Evolutionary conservation across 2,113 vertebrate genomes (phyloP), one percentile per base, ranked within the genome.

Genomic region (Gobio gobio): DNA sequence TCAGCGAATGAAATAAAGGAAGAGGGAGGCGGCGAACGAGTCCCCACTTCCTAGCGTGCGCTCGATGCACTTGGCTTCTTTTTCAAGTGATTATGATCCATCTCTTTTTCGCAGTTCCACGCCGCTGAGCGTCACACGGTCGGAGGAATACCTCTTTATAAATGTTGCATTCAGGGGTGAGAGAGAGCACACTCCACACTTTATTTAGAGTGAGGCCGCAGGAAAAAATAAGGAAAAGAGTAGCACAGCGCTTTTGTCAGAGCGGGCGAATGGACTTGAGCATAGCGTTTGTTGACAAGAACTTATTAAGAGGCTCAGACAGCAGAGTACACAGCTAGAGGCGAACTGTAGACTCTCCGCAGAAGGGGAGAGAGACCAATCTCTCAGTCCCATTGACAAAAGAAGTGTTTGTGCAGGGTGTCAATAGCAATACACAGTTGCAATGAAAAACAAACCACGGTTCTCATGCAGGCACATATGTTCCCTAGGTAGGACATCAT

Each of bases 21-120:
- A 68, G 54, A 68, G 51, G 3, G 29, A 81, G 33, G 47, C 20
- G 54, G 49, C 59, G 68, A 29, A 84, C 45, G 86, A 86, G 77
- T 58, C 49, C 83, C 86, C 80, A 83, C 74, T 78, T 82, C 78
- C 77, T 82, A 77, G 75, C 36, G 61, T 64, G 78, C 79, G 86
- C 82, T 81, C 24, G 83, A 89, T 88, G 59, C 24, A 88, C 89
- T 88, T 83, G 78, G 90, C 90, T 93, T 93, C 86, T 75, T 89
- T 88, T 88, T 88, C 85, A 84, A 90, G 91, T 91, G 93, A 92
- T 92, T 91, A 93, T 85, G 92, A 93, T 91, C 89, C 87, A 70
- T 89, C 87, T 89, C 87, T 83, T 90, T 89, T 89, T 91, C 89
- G 72, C 92, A 91, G 91, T 89, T 93, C 88, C 91, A 83, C 86